Percentiles rank a stretch among this genome's conserved stretches.
phyloP scores from a whole-genome alignment of 2,888 invertebrate species.

The Pachymerium ferrugineum region DNA sequence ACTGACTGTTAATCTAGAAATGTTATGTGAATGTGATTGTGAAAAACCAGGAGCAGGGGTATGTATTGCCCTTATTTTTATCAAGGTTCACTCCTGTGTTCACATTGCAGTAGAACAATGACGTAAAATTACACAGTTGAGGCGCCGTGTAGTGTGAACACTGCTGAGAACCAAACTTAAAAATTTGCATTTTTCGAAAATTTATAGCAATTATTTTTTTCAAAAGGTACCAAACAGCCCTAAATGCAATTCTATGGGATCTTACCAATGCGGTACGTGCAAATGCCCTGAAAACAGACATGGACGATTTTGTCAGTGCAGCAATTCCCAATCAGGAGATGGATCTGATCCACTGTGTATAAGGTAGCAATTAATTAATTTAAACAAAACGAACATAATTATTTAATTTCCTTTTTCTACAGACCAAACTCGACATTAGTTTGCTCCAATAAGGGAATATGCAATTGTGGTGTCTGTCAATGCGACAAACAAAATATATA shows the following conservation, averaged over 20 bases:
- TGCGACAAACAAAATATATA: slow-evolving; percentile 48
- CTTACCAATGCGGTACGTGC: slow-evolving; percentile 50
- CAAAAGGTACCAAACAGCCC: slow-evolving; percentile 44
- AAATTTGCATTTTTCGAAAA: background rate
- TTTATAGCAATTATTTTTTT: slow-evolving; percentile 29
- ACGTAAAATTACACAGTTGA: too few relatives aligned
- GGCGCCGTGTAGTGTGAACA: too few relatives aligned
- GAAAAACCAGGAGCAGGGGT: slow-evolving; percentile 62
- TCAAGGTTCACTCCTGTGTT: too few relatives aligned
- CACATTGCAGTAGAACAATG: too few relatives aligned
- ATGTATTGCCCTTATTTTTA: slow-evolving; percentile 34
- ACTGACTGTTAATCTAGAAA: slow-evolving; percentile 77
- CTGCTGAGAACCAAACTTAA: too few relatives aligned
- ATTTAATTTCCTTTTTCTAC: background rate
- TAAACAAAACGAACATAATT: too few relatives aligned
- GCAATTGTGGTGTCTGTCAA: slow-evolving; percentile 53
- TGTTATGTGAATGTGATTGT: slow-evolving; percentile 93
- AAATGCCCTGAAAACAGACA: slow-evolving; percentile 46
- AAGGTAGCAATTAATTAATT: background rate
- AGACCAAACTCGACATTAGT: slow-evolving; percentile 38
- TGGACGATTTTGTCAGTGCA: slow-evolving; percentile 42
- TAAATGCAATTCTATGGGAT: slow-evolving; percentile 46
- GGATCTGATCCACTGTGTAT: background rate
- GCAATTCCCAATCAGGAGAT: too few relatives aligned
- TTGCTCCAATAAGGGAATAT: slow-evolving; percentile 53